Evolutionary conservation across 1,140 invertebrate species (phyloP).

Genomic region (Mactra quadrangularis): DNA sequence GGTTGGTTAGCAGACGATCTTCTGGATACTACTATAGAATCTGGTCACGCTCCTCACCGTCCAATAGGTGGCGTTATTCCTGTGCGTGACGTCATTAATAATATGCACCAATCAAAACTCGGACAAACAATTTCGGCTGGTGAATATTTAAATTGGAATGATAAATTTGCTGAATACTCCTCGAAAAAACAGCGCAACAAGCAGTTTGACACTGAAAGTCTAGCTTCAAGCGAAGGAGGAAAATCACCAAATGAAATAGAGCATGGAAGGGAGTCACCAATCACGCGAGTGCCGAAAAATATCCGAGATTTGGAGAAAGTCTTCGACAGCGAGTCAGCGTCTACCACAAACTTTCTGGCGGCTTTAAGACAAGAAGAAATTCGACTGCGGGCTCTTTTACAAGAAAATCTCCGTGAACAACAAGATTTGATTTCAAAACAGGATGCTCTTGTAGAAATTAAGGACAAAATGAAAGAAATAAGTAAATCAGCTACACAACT

Average conservation of each 20-base stretch:
- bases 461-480: constrained; percentile 46
- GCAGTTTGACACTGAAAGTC: no score
- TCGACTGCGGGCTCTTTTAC: constrained; percentile 31
- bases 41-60: background rate
- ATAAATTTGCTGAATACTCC: background rate
- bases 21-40: constrained; percentile 30
- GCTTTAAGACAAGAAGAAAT: constrained; percentile 48
- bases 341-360: constrained; percentile 16
- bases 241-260: background rate
- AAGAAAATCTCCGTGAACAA: constrained; percentile 38
- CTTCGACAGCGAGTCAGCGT: constrained; percentile 17
- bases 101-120: constrained; percentile 22
- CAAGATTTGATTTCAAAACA: constrained; percentile 41
- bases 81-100: constrained; percentile 28
- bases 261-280: background rate
- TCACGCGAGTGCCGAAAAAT: constrained; percentile 32
- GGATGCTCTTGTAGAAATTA: constrained; percentile 37
- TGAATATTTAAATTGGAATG: no score
- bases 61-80: background rate
- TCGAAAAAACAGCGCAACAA: background rate
- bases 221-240: background rate
- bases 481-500: constrained; percentile 21
- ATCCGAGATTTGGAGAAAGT: constrained; percentile 35
- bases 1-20: constrained; percentile 55
- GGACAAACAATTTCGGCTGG: no score